Conservation (phyloP, 2,888 invertebrate species). For the Fissipunctia ypsillon region DNA sequence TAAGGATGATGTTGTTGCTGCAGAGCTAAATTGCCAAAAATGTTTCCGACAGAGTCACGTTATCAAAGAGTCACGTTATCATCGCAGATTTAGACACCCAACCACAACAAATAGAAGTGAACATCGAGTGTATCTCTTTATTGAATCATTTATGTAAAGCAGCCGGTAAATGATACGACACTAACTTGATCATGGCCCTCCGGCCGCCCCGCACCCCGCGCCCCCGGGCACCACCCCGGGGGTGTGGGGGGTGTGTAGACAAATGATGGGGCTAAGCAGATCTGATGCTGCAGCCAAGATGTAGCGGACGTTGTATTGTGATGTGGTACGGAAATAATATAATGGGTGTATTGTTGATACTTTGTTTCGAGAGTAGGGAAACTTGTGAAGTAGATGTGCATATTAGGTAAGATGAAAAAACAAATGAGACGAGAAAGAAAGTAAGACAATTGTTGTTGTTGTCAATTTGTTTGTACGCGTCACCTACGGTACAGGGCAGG, state of each 20-base stretch:
- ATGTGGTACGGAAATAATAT: conserved; percentile 56
- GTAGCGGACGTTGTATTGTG: conserved; percentile 45
- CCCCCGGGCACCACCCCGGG: neutral
- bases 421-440: neutral
- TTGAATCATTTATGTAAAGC: conserved; percentile 83
- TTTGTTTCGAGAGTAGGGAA: conserved; percentile 7
- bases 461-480: no score
- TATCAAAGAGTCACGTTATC: neutral
- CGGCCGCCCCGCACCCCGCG: conserved; percentile 5
- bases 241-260: conserved; percentile 69
- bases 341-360: conserved; percentile 34
- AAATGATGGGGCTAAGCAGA: conserved; percentile 70
- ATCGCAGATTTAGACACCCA: conserved; percentile 35
- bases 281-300: conserved; percentile 62
- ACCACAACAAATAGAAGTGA: conserved; percentile 48
- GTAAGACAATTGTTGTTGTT: neutral
- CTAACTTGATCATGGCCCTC: conserved; percentile 80
- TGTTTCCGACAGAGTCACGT: neutral
- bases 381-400: neutral
- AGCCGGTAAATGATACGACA: conserved; percentile 80
- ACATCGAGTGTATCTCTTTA: conserved; percentile 67
- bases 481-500: no score
- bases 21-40: neutral
- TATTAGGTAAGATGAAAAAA: neutral
- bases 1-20: no score